Conservation (phyloP, 2,797 vertebrate genomes). For the Chanos chanos region DNA sequence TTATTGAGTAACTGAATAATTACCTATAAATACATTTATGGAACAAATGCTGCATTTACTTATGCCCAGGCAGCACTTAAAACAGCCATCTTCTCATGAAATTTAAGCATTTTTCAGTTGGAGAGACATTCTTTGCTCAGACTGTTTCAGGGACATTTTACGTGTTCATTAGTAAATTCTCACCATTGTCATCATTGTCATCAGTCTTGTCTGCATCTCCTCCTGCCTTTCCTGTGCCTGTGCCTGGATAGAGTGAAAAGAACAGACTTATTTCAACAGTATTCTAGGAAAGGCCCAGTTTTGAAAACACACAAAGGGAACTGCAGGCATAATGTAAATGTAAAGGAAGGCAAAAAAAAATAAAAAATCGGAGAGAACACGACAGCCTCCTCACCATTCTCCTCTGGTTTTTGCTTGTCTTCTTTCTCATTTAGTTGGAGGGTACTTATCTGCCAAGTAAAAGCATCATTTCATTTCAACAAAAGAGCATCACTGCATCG, state of each 20-base stretch:
- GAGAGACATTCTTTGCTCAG: too few species aligned
- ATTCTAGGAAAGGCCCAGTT: too few species aligned
- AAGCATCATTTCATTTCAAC: neutral
- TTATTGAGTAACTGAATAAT: too few species aligned
- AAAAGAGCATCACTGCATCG: neutral
- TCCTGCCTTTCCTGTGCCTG: constrained; percentile 54
- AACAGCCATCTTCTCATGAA: too few species aligned
- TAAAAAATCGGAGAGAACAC: neutral
- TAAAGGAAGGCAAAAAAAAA: neutral
- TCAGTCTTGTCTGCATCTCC: constrained; percentile 52
- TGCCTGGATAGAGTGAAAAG: constrained; percentile 63
- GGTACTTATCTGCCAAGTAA: constrained; percentile 58
- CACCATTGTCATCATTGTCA: constrained; percentile 90
- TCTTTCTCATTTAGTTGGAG: constrained; percentile 68
- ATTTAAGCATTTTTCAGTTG: too few species aligned
- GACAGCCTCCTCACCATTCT: constrained; percentile 65
- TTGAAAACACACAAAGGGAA: constrained; percentile 65
- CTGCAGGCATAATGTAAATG: constrained; percentile 41
- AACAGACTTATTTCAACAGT: constrained; percentile 43
- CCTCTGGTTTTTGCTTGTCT: constrained; percentile 58
- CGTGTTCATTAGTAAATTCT: neutral
- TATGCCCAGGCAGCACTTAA: too few species aligned
- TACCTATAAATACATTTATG: too few species aligned
- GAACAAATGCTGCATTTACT: too few species aligned
- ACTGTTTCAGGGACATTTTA: too few species aligned